Base-by-base conservation (phyloP, 2,888 invertebrate genomes). In the Dasypolia templi region DNA sequence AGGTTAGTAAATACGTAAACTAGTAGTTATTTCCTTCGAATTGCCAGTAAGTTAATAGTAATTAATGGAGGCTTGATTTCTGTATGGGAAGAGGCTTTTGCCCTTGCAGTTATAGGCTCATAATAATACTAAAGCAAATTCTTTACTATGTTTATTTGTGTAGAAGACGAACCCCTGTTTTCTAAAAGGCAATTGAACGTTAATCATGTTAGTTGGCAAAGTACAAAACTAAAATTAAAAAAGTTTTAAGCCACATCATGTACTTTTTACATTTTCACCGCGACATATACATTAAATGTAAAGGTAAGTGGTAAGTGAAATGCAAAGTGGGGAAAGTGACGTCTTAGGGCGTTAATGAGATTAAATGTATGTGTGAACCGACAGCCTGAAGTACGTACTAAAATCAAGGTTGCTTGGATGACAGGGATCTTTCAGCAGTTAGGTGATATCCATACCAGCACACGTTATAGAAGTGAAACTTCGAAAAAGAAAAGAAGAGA, bases 331-430 rank as follows among this genome's bases (percentile, higher is more conserved):
- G n/a, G 66, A 69, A 75, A 66, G 75, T 69, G 72, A 79, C 53
- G 56, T 61, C 79, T 69, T 63, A 69, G 56, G 75, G 71, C 26
- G 32, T 49, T 79, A 80, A 79, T 77, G 79, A 78, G 77, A 85
- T 82, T 64, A 66, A 68, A 55, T 46, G 11, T 62, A 55, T 70
- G 56, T 66, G 66, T 39, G 61, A 46, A 53, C 49, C 14, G 46
- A 12, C 11, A 39, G 39, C 39, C 9, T 44, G 42, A 35, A 56
- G 46, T 12, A 29, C 32, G 17, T 70, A n/a, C 6, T 35, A 39
- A 32, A 32, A 46, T 22, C 29, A 29, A 9, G 22, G 22, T 51
- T n/a, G n/a, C n/a, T n/a, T n/a, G n/a, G n/a, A n/a, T n/a, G n/a
- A n/a, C n/a, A 39, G 39, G 39, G n/a, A 61, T 61, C 61, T 59